Evolutionary conservation across 2,888 invertebrate species (phyloP), one percentile per base, ranked within the genome.

Genomic region (Trissolcus brochymenae): DNA sequence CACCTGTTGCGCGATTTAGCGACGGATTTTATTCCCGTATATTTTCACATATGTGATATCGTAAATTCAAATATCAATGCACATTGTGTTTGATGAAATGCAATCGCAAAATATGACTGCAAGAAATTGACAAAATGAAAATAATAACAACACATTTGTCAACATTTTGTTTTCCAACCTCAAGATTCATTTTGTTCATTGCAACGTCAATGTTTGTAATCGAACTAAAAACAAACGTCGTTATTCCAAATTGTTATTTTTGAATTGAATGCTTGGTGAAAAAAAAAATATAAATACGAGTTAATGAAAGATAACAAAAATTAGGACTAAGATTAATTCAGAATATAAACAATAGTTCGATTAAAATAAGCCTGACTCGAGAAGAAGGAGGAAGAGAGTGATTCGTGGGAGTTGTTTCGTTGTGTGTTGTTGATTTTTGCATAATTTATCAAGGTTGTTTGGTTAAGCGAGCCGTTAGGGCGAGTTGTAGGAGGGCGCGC

Each of bases 401-500:
- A 67, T 68, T 64, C 71, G 68, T 61, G 71, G 65, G 65, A 80
- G 83, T 80, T 81, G 81, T 84, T 81, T 82, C 83, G 82, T 84
- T 85, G 85, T 84, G 85, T 84, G 84, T 86, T 87, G 87, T 88
- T 88, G 87, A 87, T 87, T 87, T 88, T 87, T 87, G 86, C 87
- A 87, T 87, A 87, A 87, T 87, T 87, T 87, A 87, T 87, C 85
- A 86, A 85, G 86, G 84, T 84, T 87, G 87, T 87, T 87, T 87
- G 87, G 85, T 82, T 86, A 86, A 85, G 87, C 85, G 85, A 83
- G 82, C 85, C 82, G 85, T 85, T 84, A 83, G 84, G 83, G 84
- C 82, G 81, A 82, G 81, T 81, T 78, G 82, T 76, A 79, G 82
- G 82, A 83, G 72, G 67, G 60, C 66, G 83, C 80, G 78, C 59